Evolutionary conservation across 1,140 invertebrate genomes (phyloP).

Genomic region (Drosophila nigrodunni): DNA sequence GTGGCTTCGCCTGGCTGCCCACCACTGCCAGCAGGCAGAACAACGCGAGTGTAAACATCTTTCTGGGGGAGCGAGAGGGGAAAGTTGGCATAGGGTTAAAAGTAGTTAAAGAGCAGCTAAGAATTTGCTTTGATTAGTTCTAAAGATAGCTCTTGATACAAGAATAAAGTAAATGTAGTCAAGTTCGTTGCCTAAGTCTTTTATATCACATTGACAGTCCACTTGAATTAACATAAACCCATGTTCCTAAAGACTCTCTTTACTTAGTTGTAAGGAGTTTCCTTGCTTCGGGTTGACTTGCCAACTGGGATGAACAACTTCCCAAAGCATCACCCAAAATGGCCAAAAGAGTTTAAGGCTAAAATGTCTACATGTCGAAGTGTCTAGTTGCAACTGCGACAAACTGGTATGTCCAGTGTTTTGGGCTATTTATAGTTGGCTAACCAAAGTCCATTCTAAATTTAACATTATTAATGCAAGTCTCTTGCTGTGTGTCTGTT

Average conservation of each 20-base stretch:
- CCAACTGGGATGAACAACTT: no score
- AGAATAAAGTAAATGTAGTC: neutral
- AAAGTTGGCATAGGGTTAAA: neutral
- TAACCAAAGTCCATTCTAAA: slow-evolving; percentile 79
- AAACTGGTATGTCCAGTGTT: slow-evolving; percentile 60
- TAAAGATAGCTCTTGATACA: no score
- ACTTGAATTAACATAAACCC: no score
- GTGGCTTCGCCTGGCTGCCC: slow-evolving; percentile 57
- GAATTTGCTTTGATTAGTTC: no score
- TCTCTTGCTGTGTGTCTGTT: slow-evolving; percentile 3
- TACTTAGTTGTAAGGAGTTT: no score
- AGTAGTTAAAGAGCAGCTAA: neutral
- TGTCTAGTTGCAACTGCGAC: slow-evolving; percentile 4
- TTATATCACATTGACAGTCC: slow-evolving; percentile 25
- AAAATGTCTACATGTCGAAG: neutral
- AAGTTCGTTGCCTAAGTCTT: slow-evolving; percentile 66
- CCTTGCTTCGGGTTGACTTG: no score
- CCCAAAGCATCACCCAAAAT: neutral
- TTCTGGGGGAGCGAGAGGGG: slow-evolving; percentile 20
- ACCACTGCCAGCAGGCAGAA: slow-evolving; percentile 63
- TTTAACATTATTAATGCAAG: slow-evolving; percentile 64
- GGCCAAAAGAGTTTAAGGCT: neutral
- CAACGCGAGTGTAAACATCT: slow-evolving; percentile 71
- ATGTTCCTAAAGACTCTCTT: no score
- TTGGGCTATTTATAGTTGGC: slow-evolving; percentile 64